Base-by-base conservation (phyloP, 30 jellyfish, hydroid and myxozoan species). In the Haliclystus octoradiatus region DNA sequence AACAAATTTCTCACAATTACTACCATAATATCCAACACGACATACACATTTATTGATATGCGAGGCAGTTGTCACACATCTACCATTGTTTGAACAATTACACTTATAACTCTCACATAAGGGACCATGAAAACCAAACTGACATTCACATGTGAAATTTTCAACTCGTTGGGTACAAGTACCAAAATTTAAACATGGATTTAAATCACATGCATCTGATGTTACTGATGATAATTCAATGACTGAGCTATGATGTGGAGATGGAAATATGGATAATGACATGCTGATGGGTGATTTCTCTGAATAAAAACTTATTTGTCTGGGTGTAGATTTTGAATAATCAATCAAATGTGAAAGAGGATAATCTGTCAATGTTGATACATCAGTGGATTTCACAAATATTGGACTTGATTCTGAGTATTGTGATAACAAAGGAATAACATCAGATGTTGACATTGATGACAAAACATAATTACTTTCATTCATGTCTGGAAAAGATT, bases 101-200 rank as follows among this genome's bases (percentile, higher is more conserved):
- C 96, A 85, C 46, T 31, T 28, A 40, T 61, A 72, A 2, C 29
- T 34, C 34, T 85, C 77, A 64, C 96, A 85, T n/a, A 50, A 62
- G n/a, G 2, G 49, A 49, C 96, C 96, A 3, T 73, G 71, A 61
- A 70, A 85, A 3, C 93, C 96, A n/a, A 85, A 47, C 15, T 62
- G 77, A 74, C 96, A 85, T 13, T 53, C 29, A 49, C 96, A 85
- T 13, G 32, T 68, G 68, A 49, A 77, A 26, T 29, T 34, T 2
- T 27, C 49, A 2, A 27, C 26, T 12, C 14, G 2, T n/a, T 40
- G 50, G 26, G 14, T 15, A 49, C 79, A 69, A 13, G 1, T 25
- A 0, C 79, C 79, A 69, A 34, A 3, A 31, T 34, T 23, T 25
- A 31, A 15, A 35, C 73, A 34, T 14, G 72, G 79, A 25, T 69